These are phyloP conservation scores for Poecile montanus DNA, from an alignment of 2,797 vertebrate genomes.

Conservation along the genomic window DNA sequence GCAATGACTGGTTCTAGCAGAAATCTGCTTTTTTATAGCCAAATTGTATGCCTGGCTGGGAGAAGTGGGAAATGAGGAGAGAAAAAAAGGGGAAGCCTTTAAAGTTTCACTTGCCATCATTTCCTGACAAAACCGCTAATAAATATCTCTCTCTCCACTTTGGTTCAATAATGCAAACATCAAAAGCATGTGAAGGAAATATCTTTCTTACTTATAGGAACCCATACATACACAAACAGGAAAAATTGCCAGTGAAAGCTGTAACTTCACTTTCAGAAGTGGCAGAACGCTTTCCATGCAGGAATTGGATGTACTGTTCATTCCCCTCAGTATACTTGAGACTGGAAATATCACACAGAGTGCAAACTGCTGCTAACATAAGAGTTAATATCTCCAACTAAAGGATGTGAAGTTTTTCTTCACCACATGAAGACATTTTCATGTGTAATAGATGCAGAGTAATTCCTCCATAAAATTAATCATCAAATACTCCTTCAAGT, in stretches of 20 bases:
- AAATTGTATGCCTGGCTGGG: not conserved
- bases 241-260: not conserved
- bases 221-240: not conserved
- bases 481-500: not conserved
- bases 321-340: not conserved
- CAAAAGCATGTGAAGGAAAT: not conserved
- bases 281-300: not conserved
- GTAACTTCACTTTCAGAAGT: not conserved
- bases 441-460: not conserved
- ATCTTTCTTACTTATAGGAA: not conserved
- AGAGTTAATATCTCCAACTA: not conserved
- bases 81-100: not conserved
- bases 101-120: not conserved
- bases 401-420: not conserved
- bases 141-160: not conserved
- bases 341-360: not conserved
- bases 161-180: not conserved
- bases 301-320: not conserved
- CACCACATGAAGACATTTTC: not conserved
- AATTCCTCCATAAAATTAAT: not conserved
- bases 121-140: not conserved
- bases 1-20: not conserved
- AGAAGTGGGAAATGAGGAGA: not conserved
- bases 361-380: not conserved
- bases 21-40: not conserved